Conservation (phyloP, 2,797 vertebrate genomes). For the Danio albolineatus region DNA sequence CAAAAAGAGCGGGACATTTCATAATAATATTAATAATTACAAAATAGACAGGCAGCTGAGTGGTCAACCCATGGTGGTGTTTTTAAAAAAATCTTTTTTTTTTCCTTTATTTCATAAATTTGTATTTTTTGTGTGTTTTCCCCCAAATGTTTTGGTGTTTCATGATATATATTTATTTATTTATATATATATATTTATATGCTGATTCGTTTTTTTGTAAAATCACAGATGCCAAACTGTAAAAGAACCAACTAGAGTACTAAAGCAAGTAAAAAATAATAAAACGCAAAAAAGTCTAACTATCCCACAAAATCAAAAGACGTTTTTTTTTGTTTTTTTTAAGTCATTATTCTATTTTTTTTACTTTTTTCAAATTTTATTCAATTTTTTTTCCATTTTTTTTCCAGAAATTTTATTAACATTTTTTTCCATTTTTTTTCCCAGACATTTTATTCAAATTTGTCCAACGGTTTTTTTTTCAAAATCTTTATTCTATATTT, state of each 20-base stretch:
- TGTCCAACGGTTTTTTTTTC: no score
- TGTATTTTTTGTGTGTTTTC: constrained; percentile 77
- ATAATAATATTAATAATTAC: no score
- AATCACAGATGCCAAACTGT: constrained; percentile 84
- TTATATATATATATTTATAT: constrained; percentile 56
- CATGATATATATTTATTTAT: constrained; percentile 77
- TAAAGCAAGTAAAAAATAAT: constrained; percentile 79
- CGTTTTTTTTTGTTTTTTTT: constrained; percentile 58
- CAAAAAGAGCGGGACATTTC: no score
- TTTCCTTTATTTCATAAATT: constrained; percentile 51
- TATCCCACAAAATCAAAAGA: constrained; percentile 63
- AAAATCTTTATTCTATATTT: constrained; percentile 41
- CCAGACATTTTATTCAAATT: no score
- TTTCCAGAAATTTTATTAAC: no score
- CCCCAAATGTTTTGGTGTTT: constrained; percentile 83
- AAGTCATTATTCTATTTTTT: constrained; percentile 73
- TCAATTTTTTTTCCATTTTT: no score
- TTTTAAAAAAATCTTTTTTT: constrained; percentile 75
- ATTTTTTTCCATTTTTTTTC: no score
- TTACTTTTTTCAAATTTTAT: background rate
- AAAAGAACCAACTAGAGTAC: constrained; percentile 76
- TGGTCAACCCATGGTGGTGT: constrained; percentile 76
- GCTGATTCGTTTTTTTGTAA: constrained; percentile 65
- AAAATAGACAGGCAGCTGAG: constrained; percentile 73
- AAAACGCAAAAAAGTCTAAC: constrained; percentile 71